Percentiles rank a stretch among this genome's conserved stretches.
Evolutionary conservation across 2,113 vertebrate species (phyloP).

Genomic region (Nothobranchius kuhntae): DNA sequence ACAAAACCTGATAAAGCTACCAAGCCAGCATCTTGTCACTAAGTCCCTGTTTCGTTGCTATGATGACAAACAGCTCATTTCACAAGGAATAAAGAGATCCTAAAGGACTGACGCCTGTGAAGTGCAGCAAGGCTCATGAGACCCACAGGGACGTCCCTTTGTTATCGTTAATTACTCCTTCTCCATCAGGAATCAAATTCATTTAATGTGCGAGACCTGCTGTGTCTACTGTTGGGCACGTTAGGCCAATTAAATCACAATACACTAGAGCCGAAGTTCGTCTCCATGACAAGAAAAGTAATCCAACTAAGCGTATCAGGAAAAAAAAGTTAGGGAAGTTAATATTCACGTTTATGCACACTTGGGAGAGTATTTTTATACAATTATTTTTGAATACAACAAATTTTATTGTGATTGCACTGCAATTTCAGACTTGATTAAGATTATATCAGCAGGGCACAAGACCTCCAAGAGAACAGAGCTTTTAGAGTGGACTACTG

Average conservation of each 20-base stretch:
- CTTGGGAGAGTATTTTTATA: neutral
- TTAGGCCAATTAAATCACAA: constrained; percentile 74
- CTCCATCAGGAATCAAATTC: constrained; percentile 71
- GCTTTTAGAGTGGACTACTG: constrained; percentile 54
- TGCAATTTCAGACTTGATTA: too few species aligned
- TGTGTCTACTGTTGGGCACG: constrained; percentile 43
- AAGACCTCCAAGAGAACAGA: constrained; percentile 26
- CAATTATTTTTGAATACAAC: too few species aligned
- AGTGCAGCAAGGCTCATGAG: constrained; percentile 59
- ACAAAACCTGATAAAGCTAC: too few species aligned
- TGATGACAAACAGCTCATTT: constrained; percentile 46
- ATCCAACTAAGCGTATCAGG: constrained; percentile 7
- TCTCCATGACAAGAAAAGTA: constrained; percentile 55
- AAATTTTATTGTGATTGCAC: too few species aligned
- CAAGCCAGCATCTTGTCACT: neutral
- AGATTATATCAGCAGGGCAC: neutral
- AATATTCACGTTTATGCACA: neutral
- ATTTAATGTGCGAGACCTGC: constrained; percentile 69
- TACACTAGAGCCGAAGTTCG: constrained; percentile 24
- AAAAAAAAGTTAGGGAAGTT: constrained; percentile 2
- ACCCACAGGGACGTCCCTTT: constrained; percentile 67
- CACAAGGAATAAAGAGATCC: constrained; percentile 36
- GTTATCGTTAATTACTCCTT: constrained; percentile 81
- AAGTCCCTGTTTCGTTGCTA: constrained; percentile 10
- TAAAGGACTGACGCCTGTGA: constrained; percentile 75